Percentiles rank a stretch among this genome's conserved stretches.
Conservation (phyloP, 2,113 vertebrate species). For the Syrmaticus mikado region DNA sequence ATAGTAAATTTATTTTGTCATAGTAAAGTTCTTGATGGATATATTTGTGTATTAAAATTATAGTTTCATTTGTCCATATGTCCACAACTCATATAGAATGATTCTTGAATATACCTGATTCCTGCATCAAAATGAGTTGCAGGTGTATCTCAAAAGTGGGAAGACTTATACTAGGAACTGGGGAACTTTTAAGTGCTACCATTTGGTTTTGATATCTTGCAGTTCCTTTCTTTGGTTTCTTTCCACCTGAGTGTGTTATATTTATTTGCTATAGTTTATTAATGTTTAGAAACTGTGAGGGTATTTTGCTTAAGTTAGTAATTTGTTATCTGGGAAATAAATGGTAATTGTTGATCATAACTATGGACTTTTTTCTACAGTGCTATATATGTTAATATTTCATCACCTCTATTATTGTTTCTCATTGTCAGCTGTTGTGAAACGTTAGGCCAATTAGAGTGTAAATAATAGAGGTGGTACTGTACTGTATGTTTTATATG, state of each 20-base stretch:
- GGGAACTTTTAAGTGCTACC: neutral
- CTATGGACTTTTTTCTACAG: neutral
- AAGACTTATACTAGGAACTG: neutral
- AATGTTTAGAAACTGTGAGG: neutral
- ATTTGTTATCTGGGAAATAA: neutral
- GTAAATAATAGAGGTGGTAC: neutral
- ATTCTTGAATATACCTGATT: neutral
- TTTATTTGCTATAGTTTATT: neutral
- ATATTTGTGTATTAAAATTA: neutral
- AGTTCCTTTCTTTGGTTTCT: slow-evolving; percentile 11
- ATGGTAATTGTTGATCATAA: neutral
- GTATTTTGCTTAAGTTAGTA: neutral
- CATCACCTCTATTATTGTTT: slow-evolving; percentile 1
- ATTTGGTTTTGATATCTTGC: neutral
- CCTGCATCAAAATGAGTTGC: neutral
- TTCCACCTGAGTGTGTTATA: neutral
- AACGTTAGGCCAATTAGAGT: neutral
- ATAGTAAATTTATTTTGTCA: neutral
- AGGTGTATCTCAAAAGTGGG: neutral
- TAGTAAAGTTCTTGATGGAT: neutral
- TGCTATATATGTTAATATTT: neutral
- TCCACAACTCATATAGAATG: neutral
- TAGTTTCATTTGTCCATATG: neutral
- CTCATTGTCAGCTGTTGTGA: neutral
- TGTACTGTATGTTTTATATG: neutral